These are phyloP conservation scores for Otus scops DNA, from an alignment of 2,797 vertebrate genomes.

Conservation along the genomic window DNA sequence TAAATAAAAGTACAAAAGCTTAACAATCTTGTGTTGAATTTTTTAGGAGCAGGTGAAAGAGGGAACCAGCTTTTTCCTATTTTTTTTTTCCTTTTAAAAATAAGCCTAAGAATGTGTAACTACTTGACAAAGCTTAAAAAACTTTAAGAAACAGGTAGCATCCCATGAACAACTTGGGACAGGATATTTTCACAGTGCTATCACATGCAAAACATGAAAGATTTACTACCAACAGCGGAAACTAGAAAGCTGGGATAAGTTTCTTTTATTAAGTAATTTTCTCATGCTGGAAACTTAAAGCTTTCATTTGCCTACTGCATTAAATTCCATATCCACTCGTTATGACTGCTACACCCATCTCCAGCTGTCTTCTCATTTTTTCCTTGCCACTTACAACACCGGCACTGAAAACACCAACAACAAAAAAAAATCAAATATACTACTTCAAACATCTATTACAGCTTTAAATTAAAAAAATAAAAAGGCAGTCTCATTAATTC, in stretches of 20 bases:
- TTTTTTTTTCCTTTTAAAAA: not conserved
- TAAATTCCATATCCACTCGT: not conserved
- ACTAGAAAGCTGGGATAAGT: not conserved
- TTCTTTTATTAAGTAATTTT: not conserved
- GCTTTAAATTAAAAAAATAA: not conserved
- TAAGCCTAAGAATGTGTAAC: not conserved
- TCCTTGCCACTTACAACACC: not conserved
- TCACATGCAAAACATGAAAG: not conserved
- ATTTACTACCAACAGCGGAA: not conserved
- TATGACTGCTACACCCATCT: not conserved
- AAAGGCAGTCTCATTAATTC: not conserved
- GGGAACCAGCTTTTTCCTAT: not conserved
- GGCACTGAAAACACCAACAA: not conserved
- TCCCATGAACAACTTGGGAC: accelerated
- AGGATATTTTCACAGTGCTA: not conserved
- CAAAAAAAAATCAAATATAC: not conserved
- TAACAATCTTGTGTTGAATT: not conserved
- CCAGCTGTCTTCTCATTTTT: not conserved
- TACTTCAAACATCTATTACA: not conserved
- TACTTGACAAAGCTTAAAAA: not conserved
- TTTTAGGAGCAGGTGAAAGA: not conserved
- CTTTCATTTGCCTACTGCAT: not conserved
- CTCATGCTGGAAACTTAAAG: not conserved
- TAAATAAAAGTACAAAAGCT: not conserved
- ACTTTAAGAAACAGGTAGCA: not conserved